Evolutionary conservation across 2,113 vertebrate species (phyloP), one percentile per base, ranked within the genome.

Genomic region (Gasterosteus aculeatus): DNA sequence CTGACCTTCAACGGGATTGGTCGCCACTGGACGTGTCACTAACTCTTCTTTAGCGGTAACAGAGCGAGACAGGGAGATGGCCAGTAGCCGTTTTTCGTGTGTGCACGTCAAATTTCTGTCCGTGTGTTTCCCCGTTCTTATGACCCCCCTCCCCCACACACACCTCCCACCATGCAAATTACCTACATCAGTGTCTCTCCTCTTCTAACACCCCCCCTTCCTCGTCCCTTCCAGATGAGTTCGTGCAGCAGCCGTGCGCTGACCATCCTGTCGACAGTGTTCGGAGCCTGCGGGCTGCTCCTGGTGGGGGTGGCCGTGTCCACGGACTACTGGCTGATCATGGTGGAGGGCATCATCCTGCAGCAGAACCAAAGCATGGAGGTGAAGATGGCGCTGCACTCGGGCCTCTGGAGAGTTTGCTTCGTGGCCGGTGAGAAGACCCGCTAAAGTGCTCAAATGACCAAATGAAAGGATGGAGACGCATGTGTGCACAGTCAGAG

Each of bases 301-400:
- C 95, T 97, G 33, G 96, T 98, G 75, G 96, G 96, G 54, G 96
- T 98, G 81, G 96, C 96, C 0, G 96, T 98, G 84, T 97, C 96
- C 91, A 98, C 96, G 0, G 96, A 98, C 93, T 97, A 97, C 93
- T 98, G 96, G 96, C 94, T 98, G 29, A 95, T 97, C 89, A 95
- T 97, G 95, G 96, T 97, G 87, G 96, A 98, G 86, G 96, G 96
- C 11, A 95, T 96, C 18, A 95, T 97, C 83, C 91, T 96, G 79
- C 96, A 95, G 46, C 96, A 96, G 90, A 98, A 98, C 93, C 96
- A 97, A 90, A 97, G 94, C 89, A 95, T 95, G 42, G 96, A 97
- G 91, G 95, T 98, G 84, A 96, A 96, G 95, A 97, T 97, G 96
- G 96, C 96, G 0, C 94, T 98, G 87, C 96, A 98, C 51, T 96